phyloP scores from a whole-genome alignment of 2,888 invertebrate species.

The Andrena marginata region DNA sequence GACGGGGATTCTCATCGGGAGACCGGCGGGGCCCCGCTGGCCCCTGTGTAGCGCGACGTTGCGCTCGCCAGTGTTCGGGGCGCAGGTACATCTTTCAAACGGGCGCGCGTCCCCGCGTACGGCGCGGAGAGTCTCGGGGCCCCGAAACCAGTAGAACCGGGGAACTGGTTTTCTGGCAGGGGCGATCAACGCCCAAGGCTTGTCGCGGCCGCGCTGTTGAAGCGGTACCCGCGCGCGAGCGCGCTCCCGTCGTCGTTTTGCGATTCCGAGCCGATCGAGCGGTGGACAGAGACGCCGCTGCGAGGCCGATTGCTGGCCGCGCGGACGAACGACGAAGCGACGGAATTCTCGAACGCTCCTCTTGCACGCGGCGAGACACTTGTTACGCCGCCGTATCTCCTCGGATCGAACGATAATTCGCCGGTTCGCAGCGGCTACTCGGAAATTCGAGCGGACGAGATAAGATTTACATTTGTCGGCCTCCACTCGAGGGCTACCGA shows the following conservation, averaged over 20 bases:
- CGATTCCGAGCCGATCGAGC: slow-evolving; percentile 58
- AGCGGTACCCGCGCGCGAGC: slow-evolving; percentile 67
- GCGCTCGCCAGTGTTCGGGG: background rate
- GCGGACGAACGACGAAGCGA: background rate
- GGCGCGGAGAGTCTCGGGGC: slow-evolving; percentile 41
- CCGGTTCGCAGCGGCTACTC: slow-evolving; percentile 26
- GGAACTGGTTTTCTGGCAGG: slow-evolving; percentile 74
- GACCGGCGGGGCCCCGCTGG: too few species aligned
- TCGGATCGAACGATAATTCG: slow-evolving; percentile 31
- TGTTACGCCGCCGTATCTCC: background rate
- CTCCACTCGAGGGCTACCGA: slow-evolving; percentile 5
- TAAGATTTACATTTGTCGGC: slow-evolving; percentile 45
- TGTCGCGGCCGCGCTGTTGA: slow-evolving; percentile 72
- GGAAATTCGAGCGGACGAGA: slow-evolving; percentile 38
- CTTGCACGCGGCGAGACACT: background rate
- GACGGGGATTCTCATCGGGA: slow-evolving; percentile 67
- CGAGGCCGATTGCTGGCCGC: slow-evolving; percentile 20
- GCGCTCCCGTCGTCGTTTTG: slow-evolving; percentile 50
- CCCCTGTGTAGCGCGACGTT: slow-evolving; percentile 3
- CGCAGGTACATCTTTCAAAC: slow-evolving; percentile 12
- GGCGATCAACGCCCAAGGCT: slow-evolving; percentile 75
- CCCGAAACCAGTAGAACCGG: slow-evolving; percentile 57
- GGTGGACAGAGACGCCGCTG: slow-evolving; percentile 34
- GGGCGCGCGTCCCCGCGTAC: slow-evolving; percentile 27
- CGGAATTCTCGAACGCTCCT: slow-evolving; percentile 22